A percentile compares a stretch with the other conserved stretches of the same genome.
Evolutionary conservation across 1,140 invertebrate species (phyloP).

Genomic region (Acromyrmex echinatior): DNA sequence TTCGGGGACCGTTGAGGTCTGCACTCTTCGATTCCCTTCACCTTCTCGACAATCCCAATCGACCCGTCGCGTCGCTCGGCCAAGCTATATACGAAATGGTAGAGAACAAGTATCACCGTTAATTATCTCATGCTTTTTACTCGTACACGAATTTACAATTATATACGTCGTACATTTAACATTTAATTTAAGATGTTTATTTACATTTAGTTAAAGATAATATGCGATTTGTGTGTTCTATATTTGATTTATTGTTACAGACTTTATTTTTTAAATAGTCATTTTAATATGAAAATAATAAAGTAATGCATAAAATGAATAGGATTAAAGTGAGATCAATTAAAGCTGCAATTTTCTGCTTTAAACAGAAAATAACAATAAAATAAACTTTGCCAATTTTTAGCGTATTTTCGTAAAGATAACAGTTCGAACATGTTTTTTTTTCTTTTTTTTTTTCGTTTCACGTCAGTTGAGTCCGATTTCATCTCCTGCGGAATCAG

Average conservation of each 20-base stretch:
- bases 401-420: slow-evolving; percentile 24
- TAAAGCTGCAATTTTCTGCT: not conserved
- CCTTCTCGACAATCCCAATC: slow-evolving; percentile 64
- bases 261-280: not conserved
- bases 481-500: slow-evolving; percentile 46
- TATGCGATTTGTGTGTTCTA: not conserved
- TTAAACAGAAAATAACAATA: not conserved
- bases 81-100: slow-evolving; percentile 55
- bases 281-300: not conserved
- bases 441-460: not conserved
- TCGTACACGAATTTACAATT: slow-evolving; percentile 7
- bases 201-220: not conserved
- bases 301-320: not conserved
- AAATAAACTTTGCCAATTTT: not conserved
- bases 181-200: not conserved
- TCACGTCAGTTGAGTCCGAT: slow-evolving; percentile 44
- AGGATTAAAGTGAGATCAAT: not conserved
- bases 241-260: not conserved
- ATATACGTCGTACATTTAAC: not conserved
- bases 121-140: slow-evolving; percentile 75
- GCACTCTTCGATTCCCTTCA: slow-evolving; percentile 56
- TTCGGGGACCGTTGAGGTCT: slow-evolving; percentile 68
- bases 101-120: slow-evolving; percentile 68
- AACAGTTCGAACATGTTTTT: slow-evolving; percentile 27
- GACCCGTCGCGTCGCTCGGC: slow-evolving; percentile 1